Percentiles rank a stretch among this genome's conserved stretches.
Evolutionary conservation across 2,888 invertebrate species (phyloP).

Genomic region (Sarcophaga carnaria): DNA sequence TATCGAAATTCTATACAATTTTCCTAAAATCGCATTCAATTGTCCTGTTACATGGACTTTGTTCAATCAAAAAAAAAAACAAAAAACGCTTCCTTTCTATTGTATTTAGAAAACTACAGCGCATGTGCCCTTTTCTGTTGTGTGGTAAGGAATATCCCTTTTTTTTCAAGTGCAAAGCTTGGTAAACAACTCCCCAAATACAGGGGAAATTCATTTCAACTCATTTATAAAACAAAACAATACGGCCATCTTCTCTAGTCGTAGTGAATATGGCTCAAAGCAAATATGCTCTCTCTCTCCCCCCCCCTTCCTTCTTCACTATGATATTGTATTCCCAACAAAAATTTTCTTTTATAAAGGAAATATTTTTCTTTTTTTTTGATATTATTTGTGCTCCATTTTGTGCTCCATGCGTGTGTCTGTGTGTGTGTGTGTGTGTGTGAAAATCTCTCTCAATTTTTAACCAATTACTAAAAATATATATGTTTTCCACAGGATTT

Average conservation of each 20-base stretch:
- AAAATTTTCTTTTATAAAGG: slow-evolving; percentile 1
- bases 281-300: slow-evolving; percentile 69
- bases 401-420: background rate
- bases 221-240: background rate
- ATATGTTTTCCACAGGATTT: slow-evolving; percentile 64
- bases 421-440: background rate
- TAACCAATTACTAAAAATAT: slow-evolving; percentile 50
- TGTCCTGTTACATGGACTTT: slow-evolving; percentile 15
- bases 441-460: slow-evolving; percentile 49
- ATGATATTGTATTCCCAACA: too few relatives aligned
- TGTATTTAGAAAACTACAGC: slow-evolving; percentile 50
- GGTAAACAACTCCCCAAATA: slow-evolving; percentile 67
- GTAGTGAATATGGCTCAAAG: slow-evolving; percentile 37
- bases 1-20: too few relatives aligned
- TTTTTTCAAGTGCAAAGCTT: slow-evolving; percentile 11
- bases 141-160: slow-evolving; percentile 50
- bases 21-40: background rate
- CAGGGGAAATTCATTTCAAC: slow-evolving; percentile 61
- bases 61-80: background rate
- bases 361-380: slow-evolving; percentile 18
- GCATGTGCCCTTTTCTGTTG: slow-evolving; percentile 66
- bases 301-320: too few relatives aligned
- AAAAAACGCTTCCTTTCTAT: slow-evolving; percentile 48
- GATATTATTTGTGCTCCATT: background rate
- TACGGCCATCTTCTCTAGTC: slow-evolving; percentile 65